A percentile compares a stretch with the other conserved stretches of the same genome.
Conservation (phyloP, 2,797 vertebrate genomes). For the Myotis pilosus region DNA sequence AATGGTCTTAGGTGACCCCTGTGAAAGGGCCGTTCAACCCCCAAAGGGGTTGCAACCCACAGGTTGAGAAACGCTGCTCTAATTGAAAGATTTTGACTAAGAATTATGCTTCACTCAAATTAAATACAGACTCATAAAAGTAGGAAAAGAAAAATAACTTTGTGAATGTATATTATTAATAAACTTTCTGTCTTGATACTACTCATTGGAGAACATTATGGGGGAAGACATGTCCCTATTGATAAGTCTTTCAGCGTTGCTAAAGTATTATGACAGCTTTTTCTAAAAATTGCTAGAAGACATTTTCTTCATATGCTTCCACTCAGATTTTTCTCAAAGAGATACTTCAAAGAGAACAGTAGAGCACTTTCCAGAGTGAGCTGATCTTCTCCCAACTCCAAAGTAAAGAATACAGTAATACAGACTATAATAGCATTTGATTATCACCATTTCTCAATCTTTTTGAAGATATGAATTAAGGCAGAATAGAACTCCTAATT, state of each 20-base stretch:
- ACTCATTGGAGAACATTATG: background rate
- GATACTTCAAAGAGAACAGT: conserved; percentile 68
- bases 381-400: conserved; percentile 32
- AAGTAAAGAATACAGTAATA: conserved; percentile 56
- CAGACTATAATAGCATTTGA: conserved; percentile 71
- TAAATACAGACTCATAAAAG: conserved; percentile 42
- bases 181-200: background rate
- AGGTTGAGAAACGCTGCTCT: background rate
- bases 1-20: no score
- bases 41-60: no score
- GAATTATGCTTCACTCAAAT: background rate
- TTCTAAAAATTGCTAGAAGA: conserved; percentile 22
- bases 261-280: background rate
- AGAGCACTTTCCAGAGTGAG: conserved; percentile 56
- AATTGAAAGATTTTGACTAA: conserved; percentile 39
- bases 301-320: conserved; percentile 41
- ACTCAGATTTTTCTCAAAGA: background rate
- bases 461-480: conserved; percentile 70
- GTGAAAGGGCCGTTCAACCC: no score
- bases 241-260: background rate
- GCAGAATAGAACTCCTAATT: conserved; percentile 38
- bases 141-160: background rate
- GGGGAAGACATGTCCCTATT: background rate
- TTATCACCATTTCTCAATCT: conserved; percentile 72
- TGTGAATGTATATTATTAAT: conserved; percentile 40